phyloP scores from a whole-genome alignment of 2,797 vertebrate species.

The Neostethus bicornis region DNA sequence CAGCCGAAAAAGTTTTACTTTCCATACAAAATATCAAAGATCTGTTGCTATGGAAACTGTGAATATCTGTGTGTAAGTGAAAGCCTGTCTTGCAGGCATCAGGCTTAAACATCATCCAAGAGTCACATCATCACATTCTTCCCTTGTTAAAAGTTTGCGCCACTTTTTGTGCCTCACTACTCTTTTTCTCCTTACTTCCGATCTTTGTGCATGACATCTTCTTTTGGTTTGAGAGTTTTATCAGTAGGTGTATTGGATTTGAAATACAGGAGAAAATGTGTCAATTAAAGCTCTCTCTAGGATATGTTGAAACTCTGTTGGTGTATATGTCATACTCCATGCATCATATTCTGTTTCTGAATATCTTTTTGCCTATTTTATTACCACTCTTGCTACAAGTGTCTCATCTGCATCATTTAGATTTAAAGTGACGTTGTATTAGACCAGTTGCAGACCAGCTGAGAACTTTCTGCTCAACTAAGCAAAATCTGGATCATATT shows the following conservation, averaged over 20 bases:
- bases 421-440: not conserved
- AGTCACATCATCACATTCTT: not conserved
- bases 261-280: conserved; percentile 11
- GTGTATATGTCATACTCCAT: not conserved
- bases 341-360: not conserved
- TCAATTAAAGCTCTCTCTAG: conserved; percentile 27
- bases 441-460: too few species aligned
- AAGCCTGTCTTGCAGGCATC: not conserved
- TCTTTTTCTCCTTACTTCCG: not conserved
- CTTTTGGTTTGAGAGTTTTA: conserved; percentile 13
- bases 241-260: conserved; percentile 11
- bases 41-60: not conserved
- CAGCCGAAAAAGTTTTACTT: not conserved
- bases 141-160: not conserved
- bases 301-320: conserved; percentile 10
- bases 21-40: not conserved
- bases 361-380: conserved; percentile 4
- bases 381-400: not conserved
- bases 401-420: not conserved
- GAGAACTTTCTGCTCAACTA: too few species aligned
- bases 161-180: not conserved
- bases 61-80: not conserved
- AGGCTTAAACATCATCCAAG: not conserved
- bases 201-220: conserved; percentile 35
- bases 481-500: not conserved